Conservation (phyloP, 2,888 invertebrate species). For the Epirrita christyi region DNA sequence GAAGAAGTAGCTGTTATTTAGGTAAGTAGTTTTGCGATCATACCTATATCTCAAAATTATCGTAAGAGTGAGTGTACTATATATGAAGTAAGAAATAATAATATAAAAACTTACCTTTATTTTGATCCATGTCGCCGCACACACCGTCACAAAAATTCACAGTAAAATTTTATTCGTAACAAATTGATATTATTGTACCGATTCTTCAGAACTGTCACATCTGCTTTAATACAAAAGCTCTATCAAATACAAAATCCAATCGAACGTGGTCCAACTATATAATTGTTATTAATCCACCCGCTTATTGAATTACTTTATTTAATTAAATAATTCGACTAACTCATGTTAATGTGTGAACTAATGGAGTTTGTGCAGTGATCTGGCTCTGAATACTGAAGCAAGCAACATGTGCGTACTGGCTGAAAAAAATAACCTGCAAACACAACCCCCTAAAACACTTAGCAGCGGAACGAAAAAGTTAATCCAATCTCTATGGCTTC, state of each 20-base stretch:
- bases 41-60: too few species aligned
- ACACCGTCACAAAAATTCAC: constrained; percentile 27
- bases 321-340: constrained; percentile 84
- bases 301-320: constrained; percentile 83
- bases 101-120: constrained; percentile 64
- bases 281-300: constrained; percentile 79
- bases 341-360: constrained; percentile 82
- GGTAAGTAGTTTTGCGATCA: too few species aligned
- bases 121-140: constrained; percentile 64
- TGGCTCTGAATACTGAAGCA: constrained; percentile 67
- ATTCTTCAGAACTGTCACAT: constrained; percentile 61
- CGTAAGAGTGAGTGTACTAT: background rate
- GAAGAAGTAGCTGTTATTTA: too few species aligned
- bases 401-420: constrained; percentile 65
- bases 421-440: constrained; percentile 62
- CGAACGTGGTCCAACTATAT: constrained; percentile 57
- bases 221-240: constrained; percentile 58
- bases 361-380: constrained; percentile 77
- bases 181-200: constrained; percentile 31
- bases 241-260: constrained; percentile 48
- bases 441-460: constrained; percentile 57
- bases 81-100: constrained; percentile 8
- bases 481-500: constrained; percentile 50
- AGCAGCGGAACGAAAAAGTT: constrained; percentile 31
- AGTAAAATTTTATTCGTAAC: constrained; percentile 35